Base-by-base conservation (phyloP, 2,888 invertebrate species). In the Yponomeuta cagnagella region DNA sequence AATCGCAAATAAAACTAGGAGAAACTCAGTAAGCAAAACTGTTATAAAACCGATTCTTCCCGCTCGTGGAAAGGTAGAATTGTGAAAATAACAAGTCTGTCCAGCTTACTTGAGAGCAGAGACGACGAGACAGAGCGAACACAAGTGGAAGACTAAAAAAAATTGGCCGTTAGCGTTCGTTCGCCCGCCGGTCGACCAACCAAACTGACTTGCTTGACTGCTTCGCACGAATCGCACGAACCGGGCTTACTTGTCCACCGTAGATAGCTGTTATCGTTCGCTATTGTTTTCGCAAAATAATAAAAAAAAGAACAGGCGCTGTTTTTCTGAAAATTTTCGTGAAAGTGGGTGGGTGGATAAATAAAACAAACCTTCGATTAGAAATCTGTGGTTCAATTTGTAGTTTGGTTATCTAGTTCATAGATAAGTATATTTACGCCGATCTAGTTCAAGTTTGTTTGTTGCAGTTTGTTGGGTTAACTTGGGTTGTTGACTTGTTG, bases 41-140 rank as follows among this genome's bases (percentile, higher is more conserved):
- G 12, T 5, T 58, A 8, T 2, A 15, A 58, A 58, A 23, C 65
- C 2, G 10, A 65, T 31, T 10, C 1, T 58, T 12, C 3, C 15
- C 52, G 15, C 52, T 58, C 10, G 64, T 10, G 30, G 30, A 64
- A 64, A 5, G 31, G 12, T 3, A 67, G 37, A 15, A 37, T n/a
- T 15, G 8, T 43, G 12, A 43, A 48, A 48, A 9, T 68, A 68
- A 33, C 68, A 43, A 33, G 43, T 68, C 68, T n/a, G 5, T 68
- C 31, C 37, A 43, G 68, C 68, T 68, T 68, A 68, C 68, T 68
- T 68, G 37, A 43, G 37, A 37, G 68, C 33, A 67, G 9, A 33
- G 48, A 68, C 68, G 43, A 23, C 68, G 15, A 37, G 33, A n/a
- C 68, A n/a, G 4, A 48, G 65, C 65, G 30, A 65, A 23, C 30